A percentile compares a stretch with the other conserved stretches of the same genome.
phyloP scores from a whole-genome alignment of 2,797 vertebrate genomes.

The Halcyon smyrnensis region DNA sequence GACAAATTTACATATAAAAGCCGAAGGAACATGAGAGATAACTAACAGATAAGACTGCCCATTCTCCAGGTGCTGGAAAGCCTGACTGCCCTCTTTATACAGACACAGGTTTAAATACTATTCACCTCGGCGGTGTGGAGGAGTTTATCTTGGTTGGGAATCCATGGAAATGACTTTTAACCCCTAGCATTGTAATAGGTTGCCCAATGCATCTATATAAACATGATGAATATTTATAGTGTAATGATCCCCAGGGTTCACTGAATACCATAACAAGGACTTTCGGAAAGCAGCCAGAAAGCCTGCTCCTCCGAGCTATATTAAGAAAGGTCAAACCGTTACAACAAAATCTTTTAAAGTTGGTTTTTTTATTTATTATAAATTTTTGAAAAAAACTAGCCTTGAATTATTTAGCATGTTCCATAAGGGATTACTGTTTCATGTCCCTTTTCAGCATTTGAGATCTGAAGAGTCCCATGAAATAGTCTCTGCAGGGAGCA shows the following conservation, averaged over 20 bases:
- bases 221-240: conserved; percentile 12
- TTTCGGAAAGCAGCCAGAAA: conserved; percentile 30
- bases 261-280: conserved; percentile 45
- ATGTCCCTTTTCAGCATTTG: not conserved
- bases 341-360: not conserved
- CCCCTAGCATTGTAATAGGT: not conserved
- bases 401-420: conserved; percentile 5
- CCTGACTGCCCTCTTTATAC: conserved; percentile 66
- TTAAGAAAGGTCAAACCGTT: conserved; percentile 19
- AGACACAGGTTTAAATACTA: conserved; percentile 55
- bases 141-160: conserved; percentile 47
- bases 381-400: not conserved
- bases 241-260: conserved; percentile 32
- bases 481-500: not conserved
- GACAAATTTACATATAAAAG: conserved; percentile 58
- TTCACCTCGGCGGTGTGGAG: conserved; percentile 40
- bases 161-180: conserved; percentile 64
- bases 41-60: conserved; percentile 61
- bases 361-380: not conserved
- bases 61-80: conserved; percentile 64
- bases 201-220: conserved; percentile 44
- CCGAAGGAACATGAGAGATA: conserved; percentile 14
- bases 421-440: not conserved
- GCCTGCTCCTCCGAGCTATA: not conserved
- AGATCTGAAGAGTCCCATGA: not conserved